Evolutionary conservation across 2,797 vertebrate genomes (phyloP), one percentile per base, ranked within the genome.

Genomic region (Apogon hyalosoma): DNA sequence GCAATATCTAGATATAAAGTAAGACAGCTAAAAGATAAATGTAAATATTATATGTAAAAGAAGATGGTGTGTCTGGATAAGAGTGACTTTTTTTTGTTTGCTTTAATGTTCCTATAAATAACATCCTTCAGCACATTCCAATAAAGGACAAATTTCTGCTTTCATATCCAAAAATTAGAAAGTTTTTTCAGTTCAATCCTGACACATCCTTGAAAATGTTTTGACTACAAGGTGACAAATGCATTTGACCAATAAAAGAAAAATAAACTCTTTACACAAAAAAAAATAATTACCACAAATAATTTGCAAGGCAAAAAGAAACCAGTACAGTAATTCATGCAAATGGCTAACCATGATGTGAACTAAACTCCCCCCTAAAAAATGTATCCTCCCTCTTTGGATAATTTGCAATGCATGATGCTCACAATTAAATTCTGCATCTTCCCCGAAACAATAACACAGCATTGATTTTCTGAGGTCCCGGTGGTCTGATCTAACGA

Each of bases 241-340:
- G 3, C 5, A 67, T 33, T 39, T 59, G 0, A 73, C 13, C 41
- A 4, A 53, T 7, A 63, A 24, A 2, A 72, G 59, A 47, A 55
- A 48, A 31, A 73, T n/a, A n/a, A 40, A 16, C 16, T 49, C 11
- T 68, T 28, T 28, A 2, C 24, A 28, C 4, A 28, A 28, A 28
- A 28, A 28, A 28, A 28, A 28, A 3, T 4, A 28, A 64, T 11
- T 43, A 7, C 16, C 0, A 3, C 4, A 36, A 16, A 46, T 15
- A 42, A 79, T 87, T 81, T 84, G 72, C 68, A 80, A 80, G 72
- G 52, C 73, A 88, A 88, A 84, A 24, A 28, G 3, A 40, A 58
- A 28, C 33, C 24, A 45, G 16, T 69, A 60, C 53, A 55, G 61
- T 66, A 58, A n/a, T 65, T 65, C 24, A 81, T 50, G 69, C 57